These are phyloP conservation scores for Microcebus ravelobensis DNA, from an alignment of 2,113 vertebrate genomes.

Conservation along the genomic window DNA sequence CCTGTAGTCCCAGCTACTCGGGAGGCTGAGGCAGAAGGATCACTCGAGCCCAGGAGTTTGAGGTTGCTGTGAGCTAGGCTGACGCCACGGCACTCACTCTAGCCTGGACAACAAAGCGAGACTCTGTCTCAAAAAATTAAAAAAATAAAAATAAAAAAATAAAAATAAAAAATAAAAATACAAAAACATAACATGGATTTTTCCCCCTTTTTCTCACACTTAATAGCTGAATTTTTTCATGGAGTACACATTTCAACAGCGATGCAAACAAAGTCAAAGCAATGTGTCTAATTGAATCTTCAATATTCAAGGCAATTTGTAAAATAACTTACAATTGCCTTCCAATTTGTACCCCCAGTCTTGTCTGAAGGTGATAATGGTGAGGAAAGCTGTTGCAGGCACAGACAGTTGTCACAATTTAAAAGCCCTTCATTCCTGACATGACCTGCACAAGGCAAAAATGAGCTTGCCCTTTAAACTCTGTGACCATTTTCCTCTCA, in stretches of 20 bases:
- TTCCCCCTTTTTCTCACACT: neutral
- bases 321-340: constrained; percentile 55
- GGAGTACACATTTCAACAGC: constrained; percentile 52
- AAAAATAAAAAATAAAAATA: too few relatives aligned
- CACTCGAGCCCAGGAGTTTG: too few relatives aligned
- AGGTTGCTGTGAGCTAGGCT: too few relatives aligned
- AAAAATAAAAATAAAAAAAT: too few relatives aligned
- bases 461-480: constrained; percentile 65
- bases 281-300: constrained; percentile 72
- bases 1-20: too few relatives aligned
- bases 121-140: too few relatives aligned
- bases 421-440: constrained; percentile 63
- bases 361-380: constrained; percentile 66
- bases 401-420: constrained; percentile 52
- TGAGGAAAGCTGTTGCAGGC: neutral
- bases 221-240: constrained; percentile 43
- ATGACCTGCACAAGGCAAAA: constrained; percentile 17
- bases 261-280: constrained; percentile 67
- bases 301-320: constrained; percentile 61
- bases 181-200: neutral
- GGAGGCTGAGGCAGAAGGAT: too few relatives aligned
- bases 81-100: too few relatives aligned
- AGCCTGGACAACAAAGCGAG: too few relatives aligned
- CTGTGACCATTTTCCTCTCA: constrained; percentile 55
- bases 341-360: constrained; percentile 24